phyloP scores from a whole-genome alignment of 1,140 invertebrate genomes.

The Eriosoma lanigerum region DNA sequence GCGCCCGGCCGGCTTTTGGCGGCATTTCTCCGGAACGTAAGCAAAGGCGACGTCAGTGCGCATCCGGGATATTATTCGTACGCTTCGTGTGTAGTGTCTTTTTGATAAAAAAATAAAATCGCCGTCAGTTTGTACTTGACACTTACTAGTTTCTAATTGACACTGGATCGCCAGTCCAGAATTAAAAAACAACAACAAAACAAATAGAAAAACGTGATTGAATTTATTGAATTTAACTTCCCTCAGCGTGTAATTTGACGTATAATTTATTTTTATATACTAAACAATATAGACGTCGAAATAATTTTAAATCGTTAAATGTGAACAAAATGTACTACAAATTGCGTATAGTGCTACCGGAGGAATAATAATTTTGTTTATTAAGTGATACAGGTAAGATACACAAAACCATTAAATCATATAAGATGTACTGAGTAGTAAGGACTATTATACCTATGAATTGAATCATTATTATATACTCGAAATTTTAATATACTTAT shows the following conservation, averaged over 20 bases:
- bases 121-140: background rate
- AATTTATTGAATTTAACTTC: no score
- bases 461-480: no score
- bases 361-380: background rate
- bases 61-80: conserved; percentile 46
- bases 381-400: conserved; percentile 3
- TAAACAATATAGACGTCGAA: background rate
- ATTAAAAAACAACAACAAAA: no score
- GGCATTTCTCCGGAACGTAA: conserved; percentile 21
- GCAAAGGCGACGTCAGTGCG: conserved; percentile 47
- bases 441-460: no score
- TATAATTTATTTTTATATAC: no score
- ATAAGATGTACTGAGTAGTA: no score
- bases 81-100: background rate
- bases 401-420: no score
- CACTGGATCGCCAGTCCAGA: no score
- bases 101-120: background rate
- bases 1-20: conserved; percentile 45
- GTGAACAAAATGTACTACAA: background rate
- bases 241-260: background rate
- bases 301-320: background rate
- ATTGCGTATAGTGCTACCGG: background rate
- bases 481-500: no score
- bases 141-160: background rate
- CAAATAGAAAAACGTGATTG: no score